Base-by-base conservation (phyloP, 1,140 invertebrate species). In the Cydia amplana region DNA sequence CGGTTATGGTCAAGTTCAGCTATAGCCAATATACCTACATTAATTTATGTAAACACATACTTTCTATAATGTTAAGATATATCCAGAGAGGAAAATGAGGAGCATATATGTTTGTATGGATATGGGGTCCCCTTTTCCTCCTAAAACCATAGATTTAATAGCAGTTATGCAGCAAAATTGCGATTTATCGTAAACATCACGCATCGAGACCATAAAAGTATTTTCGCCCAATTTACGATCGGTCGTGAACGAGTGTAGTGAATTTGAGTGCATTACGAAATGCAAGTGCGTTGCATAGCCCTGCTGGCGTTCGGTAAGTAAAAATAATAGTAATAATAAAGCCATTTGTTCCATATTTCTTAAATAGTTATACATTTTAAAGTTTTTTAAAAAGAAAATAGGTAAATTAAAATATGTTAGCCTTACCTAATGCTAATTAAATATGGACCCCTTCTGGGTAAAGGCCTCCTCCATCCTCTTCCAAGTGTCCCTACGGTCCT, bases 131-230 rank as follows among this genome's bases (percentile, higher is more conserved):
- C 10, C 16, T 2, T 7, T 12, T 46, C 14, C 46, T 49, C 46
- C 6, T 51, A 51, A 55, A 51, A 51, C n/a, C 16, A 10, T 7
- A 9, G 6, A 51, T 12, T 46, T 18, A 55, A 55, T 55, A 18
- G 51, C 51, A 18, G 51, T 6, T 18, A 49, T n/a, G 2, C 51
- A 55, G 55, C 55, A 23, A 51, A 64, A 64, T 28, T 14, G 64
- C 23, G 25, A 32, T 28, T 65, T 16, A n/a, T 65, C 64, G 64
- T 65, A 65, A 65, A 65, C 64, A 65, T 36, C 64, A 65, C 23
- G 64, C 3, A 32, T 65, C 12, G 28, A 32, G 25, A 32, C 23
- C 55, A 36, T 65, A 65, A 65, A 65, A 65, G 64, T 65, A 65
- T 65, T 65, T 65, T 28, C 25, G 25, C 28, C 25, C 14, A 65